Evolutionary conservation across 1,140 invertebrate species (phyloP), one percentile per base, ranked within the genome.

Genomic region (Dendrolimus punctatus): DNA sequence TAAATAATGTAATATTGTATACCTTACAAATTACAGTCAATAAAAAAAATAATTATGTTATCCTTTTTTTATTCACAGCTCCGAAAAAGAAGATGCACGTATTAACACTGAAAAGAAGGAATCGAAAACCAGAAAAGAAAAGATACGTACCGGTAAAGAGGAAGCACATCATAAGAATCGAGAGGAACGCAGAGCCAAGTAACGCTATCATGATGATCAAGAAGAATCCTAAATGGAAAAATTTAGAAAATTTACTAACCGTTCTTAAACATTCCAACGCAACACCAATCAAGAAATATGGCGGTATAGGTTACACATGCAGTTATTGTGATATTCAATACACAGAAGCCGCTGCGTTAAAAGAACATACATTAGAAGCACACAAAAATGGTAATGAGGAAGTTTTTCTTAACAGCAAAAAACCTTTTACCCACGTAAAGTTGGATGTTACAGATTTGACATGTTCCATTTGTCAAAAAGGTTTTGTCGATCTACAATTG

Each of bases 361-460:
- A 81, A 66, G 36, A 10, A 1, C 78, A 81, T 42, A 78, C 71
- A 0, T 10, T 75, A 23, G n/a, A 60, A 4, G 36, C 47, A 0
- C 76, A 81, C 42, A 55, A 66, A 5, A 53, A 64, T 6, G 45
- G 43, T n/a, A 71, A 60, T 62, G 46, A 58, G 0, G 55, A 39
- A 1, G 74, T 65, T 39, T 64, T 72, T 61, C 67, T 68, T 43
- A 63, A 57, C 4, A 40, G 58, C 4, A 10, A 65, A 0, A 53
- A 75, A 46, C 39, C 50, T 2, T 61, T 49, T 4, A 73, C 60
- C 44, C 46, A 73, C 0, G 72, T 78, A 1, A 82, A 80, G 66
- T 47, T 82, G 7, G 79, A 82, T 49, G 71, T 79, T n/a, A 82
- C 75, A 2, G 46, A 57, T 6, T 57, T 82, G 0, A 51, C 51